Evolutionary conservation across 2,888 invertebrate genomes (phyloP).

Genomic region (Salpingus planirostris): DNA sequence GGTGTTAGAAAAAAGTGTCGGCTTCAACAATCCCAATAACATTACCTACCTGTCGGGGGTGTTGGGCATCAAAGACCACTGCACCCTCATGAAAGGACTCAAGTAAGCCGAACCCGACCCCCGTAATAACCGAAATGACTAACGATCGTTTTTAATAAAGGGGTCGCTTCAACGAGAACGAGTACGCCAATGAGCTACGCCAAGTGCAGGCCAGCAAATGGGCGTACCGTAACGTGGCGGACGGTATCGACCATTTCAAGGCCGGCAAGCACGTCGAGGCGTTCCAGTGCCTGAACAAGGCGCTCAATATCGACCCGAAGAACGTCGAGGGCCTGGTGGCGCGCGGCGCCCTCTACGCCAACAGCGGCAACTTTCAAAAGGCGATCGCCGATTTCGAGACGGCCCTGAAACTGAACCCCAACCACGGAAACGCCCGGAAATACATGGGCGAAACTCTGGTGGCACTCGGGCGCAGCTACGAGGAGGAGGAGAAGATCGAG

Average conservation of each 20-base stretch:
- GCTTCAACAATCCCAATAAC: conserved; percentile 85
- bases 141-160: no score
- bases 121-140: no score
- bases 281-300: conserved; percentile 89
- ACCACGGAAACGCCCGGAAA: conserved; percentile 86
- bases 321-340: conserved; percentile 91
- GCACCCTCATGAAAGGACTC: conserved; percentile 60
- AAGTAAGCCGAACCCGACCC: conserved; percentile 53
- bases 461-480: conserved; percentile 79
- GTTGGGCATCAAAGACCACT: conserved; percentile 63
- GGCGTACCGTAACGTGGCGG: conserved; percentile 88
- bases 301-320: conserved; percentile 81
- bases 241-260: conserved; percentile 92
- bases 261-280: conserved; percentile 88
- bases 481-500: conserved; percentile 76
- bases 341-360: conserved; percentile 85
- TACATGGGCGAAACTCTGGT: conserved; percentile 91
- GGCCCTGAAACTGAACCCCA: conserved; percentile 78
- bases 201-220: conserved; percentile 88
- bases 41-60: conserved; percentile 70
- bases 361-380: conserved; percentile 86
- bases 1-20: conserved; percentile 71
- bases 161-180: conserved; percentile 66
- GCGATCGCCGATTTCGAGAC: conserved; percentile 93
- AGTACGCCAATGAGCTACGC: conserved; percentile 75